Conservation (phyloP, 2,888 invertebrate species). For the Hedya salicella region DNA sequence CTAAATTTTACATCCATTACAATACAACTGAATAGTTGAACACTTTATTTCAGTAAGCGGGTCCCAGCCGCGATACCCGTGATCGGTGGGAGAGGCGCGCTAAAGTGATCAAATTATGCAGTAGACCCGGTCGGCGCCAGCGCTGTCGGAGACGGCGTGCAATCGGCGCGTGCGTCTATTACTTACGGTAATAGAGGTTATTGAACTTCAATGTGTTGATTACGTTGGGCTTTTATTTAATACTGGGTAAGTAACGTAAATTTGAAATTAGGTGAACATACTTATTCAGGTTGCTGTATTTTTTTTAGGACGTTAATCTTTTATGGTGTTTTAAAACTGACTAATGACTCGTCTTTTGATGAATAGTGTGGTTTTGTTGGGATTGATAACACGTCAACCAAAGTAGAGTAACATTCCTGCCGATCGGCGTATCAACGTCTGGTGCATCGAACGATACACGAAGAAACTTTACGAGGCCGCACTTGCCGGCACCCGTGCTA, state of each 20-base stretch:
- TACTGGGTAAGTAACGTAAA: too few relatives aligned
- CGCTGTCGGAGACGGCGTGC: background rate
- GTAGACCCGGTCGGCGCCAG: background rate
- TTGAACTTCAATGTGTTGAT: background rate
- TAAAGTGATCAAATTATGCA: background rate
- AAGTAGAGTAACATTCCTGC: constrained; percentile 72
- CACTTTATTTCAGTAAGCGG: too few relatives aligned
- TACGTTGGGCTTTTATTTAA: background rate
- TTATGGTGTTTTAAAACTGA: background rate
- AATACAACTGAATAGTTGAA: too few relatives aligned
- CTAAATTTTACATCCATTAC: too few relatives aligned
- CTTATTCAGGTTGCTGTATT: background rate
- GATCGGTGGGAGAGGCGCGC: background rate
- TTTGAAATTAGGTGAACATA: background rate
- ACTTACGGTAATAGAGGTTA: constrained; percentile 1
- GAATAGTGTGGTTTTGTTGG: background rate
- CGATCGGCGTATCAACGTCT: constrained; percentile 78
- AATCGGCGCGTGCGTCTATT: constrained; percentile 9
- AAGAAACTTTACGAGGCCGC: constrained; percentile 84
- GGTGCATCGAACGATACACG: constrained; percentile 85
- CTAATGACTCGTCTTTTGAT: too few relatives aligned
- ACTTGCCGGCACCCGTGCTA: constrained; percentile 79
- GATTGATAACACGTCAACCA: background rate
- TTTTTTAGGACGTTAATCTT: background rate
- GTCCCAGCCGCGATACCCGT: background rate